A percentile compares a stretch with the other conserved stretches of the same genome.
Evolutionary conservation across 2,113 vertebrate genomes (phyloP).

Genomic region (Colinus virginianus): DNA sequence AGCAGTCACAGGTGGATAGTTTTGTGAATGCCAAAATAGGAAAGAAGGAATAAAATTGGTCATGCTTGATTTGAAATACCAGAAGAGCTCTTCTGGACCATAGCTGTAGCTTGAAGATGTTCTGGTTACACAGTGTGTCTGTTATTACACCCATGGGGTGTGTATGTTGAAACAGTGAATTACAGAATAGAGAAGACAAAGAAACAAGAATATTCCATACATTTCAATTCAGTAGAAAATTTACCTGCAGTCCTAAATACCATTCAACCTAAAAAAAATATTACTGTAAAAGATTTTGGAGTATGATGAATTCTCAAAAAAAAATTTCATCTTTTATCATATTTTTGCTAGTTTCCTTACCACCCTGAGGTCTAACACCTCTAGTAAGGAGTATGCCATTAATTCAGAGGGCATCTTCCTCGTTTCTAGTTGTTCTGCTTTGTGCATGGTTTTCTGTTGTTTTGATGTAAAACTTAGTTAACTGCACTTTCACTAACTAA

Average conservation of each 20-base stretch:
- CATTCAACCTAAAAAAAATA: not conserved
- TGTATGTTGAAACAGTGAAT: not conserved
- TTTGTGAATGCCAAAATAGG: not conserved
- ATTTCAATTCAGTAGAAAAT: not conserved
- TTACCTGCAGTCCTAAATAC: not conserved
- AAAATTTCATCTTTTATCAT: not conserved
- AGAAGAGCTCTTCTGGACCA: not conserved
- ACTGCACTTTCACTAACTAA: not conserved
- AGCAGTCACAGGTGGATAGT: not conserved
- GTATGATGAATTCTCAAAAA: not conserved
- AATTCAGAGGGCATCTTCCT: not conserved
- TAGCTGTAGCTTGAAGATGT: not conserved
- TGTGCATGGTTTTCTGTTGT: not conserved
- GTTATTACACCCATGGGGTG: not conserved
- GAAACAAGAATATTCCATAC: not conserved
- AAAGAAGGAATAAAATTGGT: not conserved
- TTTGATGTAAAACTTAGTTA: not conserved
- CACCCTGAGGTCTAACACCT: not conserved
- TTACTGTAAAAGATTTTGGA: not conserved
- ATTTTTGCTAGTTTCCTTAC: not conserved
- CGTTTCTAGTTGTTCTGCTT: not conserved
- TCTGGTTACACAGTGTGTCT: not conserved
- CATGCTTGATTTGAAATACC: not conserved
- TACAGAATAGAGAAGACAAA: not conserved
- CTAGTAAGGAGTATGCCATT: not conserved